Percentiles rank a stretch among this genome's conserved stretches.
These are phyloP conservation scores for Lycophotia porphyrea DNA, from an alignment of 2,888 invertebrate genomes.

Conservation along the genomic window DNA sequence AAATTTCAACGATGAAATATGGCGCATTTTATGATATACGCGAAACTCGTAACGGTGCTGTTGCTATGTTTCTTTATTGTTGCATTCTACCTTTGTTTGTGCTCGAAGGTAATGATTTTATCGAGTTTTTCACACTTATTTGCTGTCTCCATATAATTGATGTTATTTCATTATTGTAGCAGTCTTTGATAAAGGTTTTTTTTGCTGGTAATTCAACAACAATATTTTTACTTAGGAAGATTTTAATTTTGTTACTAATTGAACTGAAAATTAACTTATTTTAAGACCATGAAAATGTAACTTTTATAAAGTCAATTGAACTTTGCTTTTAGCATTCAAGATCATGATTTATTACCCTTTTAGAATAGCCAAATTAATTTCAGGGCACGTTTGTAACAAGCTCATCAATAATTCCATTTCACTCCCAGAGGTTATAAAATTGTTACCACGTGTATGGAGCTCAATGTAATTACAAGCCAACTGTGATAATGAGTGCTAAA, in stretches of 20 bases:
- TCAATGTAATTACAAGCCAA: slow-evolving; percentile 51
- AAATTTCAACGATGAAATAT: slow-evolving; percentile 80
- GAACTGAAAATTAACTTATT: slow-evolving; percentile 1
- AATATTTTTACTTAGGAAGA: not conserved
- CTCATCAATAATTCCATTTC: slow-evolving; percentile 51
- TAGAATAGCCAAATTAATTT: slow-evolving; percentile 50
- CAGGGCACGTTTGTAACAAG: slow-evolving; percentile 16
- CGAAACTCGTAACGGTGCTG: slow-evolving; percentile 37
- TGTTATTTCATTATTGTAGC: not conserved
- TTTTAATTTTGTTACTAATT: slow-evolving; percentile 4
- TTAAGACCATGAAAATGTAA: slow-evolving; percentile 12
- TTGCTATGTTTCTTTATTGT: slow-evolving; percentile 32
- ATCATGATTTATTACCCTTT: slow-evolving; percentile 55
- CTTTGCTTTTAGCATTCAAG: slow-evolving; percentile 35
- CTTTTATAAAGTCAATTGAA: slow-evolving; percentile 28
- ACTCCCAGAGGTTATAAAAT: slow-evolving; percentile 39
- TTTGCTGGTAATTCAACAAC: not conserved
- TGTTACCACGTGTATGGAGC: slow-evolving; percentile 11
- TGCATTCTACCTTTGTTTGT: slow-evolving; percentile 27
- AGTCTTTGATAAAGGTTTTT: not conserved
- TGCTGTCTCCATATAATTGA: not conserved
- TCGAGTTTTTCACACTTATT: slow-evolving; percentile 15
- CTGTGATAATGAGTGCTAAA: slow-evolving; percentile 65
- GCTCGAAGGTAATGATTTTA: slow-evolving; percentile 19
- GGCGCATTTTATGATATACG: slow-evolving; percentile 73